Base-by-base conservation (phyloP, 2,797 vertebrate genomes). In the Jordanella pulchra region DNA sequence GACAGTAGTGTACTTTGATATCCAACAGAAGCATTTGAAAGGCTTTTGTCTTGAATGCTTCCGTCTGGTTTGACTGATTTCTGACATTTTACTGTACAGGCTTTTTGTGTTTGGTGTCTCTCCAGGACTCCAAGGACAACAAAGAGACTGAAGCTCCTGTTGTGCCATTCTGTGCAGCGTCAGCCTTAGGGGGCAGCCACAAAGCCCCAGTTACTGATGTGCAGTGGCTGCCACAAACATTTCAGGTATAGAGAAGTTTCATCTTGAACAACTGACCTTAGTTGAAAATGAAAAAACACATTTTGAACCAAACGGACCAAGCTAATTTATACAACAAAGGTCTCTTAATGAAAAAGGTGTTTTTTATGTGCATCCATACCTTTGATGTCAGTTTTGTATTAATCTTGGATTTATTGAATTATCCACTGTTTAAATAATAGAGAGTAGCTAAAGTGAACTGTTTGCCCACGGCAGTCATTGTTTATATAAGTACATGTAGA, bases 181-280 rank as follows among this genome's bases (percentile, higher is more conserved):
- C 97, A 64, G 92, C 93, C 13, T 85, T 92, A 69, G 92, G 96
- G 70, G 86, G 77, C 23, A 93, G 95, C 60, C 96, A 98, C 83
- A 95, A 91, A 90, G 94, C 92, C 44, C 25, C 93, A 25, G 86
- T 96, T 84, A 96, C 95, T 50, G 97, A 98, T 71, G 84, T 98
- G 75, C 95, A 97, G 0, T 99, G 98, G 97, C 93, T 99, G 72
- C 91, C 96, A 13, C 84, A 91, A 68, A 88, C 84, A n/a, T 95
- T 93, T 77, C 93, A 96, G 96, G 97, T 99, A 87, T 86, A 82
- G 67, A 25, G 44, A 35, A 63, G 39, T 67, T 64, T 7, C 39
- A n/a, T 11, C 12, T 42, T 14, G 9, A 61, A 39, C 11, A 74
- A 71, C 58, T 35, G 54, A 14, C 50, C 28, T 69, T 30, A 56